These are phyloP conservation scores for Dolichoris vasculosae DNA, from an alignment of 1,140 invertebrate species.

Conservation along the genomic window DNA sequence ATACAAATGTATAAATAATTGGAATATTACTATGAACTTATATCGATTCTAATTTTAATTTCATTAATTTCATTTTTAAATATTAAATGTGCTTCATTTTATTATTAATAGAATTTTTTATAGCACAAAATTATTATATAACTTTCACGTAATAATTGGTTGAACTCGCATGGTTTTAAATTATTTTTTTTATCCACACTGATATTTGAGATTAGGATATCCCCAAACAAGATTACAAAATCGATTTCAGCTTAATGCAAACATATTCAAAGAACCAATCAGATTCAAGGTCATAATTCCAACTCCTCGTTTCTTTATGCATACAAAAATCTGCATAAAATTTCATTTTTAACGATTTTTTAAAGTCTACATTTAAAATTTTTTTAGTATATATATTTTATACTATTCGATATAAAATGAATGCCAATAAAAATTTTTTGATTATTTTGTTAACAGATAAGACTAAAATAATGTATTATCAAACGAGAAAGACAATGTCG, in stretches of 20 bases:
- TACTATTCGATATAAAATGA: too few species aligned
- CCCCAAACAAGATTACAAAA: not conserved
- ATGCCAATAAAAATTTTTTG: too few species aligned
- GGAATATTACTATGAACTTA: too few species aligned
- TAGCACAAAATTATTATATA: not conserved
- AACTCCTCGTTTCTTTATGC: too few species aligned
- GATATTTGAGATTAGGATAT: not conserved
- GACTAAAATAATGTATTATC: not conserved
- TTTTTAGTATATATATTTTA: too few species aligned
- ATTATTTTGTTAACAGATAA: too few species aligned
- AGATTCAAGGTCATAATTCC: not conserved
- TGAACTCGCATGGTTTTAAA: not conserved
- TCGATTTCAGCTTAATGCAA: not conserved
- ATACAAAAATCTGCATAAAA: too few species aligned
- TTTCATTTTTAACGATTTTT: too few species aligned
- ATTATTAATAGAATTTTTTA: not conserved
- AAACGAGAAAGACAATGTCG: slow-evolving; percentile 34
- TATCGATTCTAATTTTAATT: too few species aligned
- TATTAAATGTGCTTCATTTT: not conserved
- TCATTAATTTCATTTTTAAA: not conserved
- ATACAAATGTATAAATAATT: too few species aligned
- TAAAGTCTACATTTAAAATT: too few species aligned
- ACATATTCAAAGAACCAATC: not conserved
- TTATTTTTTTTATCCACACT: not conserved
- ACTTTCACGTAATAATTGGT: not conserved